A percentile compares a stretch with the other conserved stretches of the same genome.
These are phyloP conservation scores for Nothocercus julius DNA, from an alignment of 2,113 vertebrate genomes.

Conservation along the genomic window DNA sequence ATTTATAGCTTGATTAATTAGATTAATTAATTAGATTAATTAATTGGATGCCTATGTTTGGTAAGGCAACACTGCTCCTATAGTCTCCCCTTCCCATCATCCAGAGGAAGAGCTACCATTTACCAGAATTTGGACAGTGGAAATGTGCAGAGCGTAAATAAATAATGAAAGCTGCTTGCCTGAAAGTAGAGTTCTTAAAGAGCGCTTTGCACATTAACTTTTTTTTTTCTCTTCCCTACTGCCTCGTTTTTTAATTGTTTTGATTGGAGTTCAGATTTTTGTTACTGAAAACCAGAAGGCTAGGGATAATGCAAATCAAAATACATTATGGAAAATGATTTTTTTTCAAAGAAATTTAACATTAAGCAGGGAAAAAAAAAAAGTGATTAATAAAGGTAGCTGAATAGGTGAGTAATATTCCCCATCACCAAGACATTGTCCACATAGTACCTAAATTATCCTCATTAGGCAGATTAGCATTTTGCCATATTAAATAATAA, in stretches of 20 bases:
- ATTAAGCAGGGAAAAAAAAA: neutral
- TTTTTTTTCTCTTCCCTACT: neutral
- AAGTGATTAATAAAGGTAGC: neutral
- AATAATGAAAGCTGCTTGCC: neutral
- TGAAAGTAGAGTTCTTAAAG: neutral
- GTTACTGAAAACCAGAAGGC: neutral
- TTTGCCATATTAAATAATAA: fast-evolving
- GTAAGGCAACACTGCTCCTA: fast-evolving
- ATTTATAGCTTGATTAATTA: neutral
- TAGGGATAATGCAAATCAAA: neutral
- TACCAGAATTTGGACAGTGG: neutral
- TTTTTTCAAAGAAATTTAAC: neutral
- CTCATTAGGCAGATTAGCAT: neutral
- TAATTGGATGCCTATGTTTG: neutral
- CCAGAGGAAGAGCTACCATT: neutral
- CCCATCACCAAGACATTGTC: neutral
- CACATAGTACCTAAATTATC: neutral
- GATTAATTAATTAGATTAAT: neutral
- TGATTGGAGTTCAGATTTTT: neutral
- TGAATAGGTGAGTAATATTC: neutral
- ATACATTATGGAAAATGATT: neutral
- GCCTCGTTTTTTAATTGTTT: neutral
- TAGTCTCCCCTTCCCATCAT: neutral
- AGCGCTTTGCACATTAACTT: neutral
- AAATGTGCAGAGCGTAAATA: neutral